Percentiles rank a stretch among this genome's conserved stretches.
Evolutionary conservation across 2,888 invertebrate species (phyloP).

Genomic region (Mechanitis mazaeus): DNA sequence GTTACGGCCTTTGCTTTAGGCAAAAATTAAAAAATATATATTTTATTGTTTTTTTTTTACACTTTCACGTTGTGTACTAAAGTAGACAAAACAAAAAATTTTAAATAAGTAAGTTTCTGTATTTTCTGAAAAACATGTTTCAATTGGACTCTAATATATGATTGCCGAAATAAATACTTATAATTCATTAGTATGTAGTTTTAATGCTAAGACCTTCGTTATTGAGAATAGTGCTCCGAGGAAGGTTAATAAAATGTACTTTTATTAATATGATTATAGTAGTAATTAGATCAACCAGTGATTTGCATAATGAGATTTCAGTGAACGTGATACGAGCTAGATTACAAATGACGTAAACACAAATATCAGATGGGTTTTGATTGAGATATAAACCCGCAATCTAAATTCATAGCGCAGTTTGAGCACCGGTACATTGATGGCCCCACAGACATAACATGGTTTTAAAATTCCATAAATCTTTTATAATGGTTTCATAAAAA

Average conservation of each 20-base stretch:
- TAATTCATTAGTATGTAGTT: no score
- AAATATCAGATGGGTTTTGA: conserved; percentile 45
- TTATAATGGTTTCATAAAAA: not conserved
- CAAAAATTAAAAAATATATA: no score
- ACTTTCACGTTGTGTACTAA: no score
- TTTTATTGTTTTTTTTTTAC: no score
- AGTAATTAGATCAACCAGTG: conserved; percentile 13
- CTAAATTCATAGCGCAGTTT: conserved; percentile 58
- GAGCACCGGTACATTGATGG: not conserved
- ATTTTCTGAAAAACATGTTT: no score
- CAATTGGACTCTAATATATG: no score
- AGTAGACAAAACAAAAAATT: no score
- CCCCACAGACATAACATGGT: not conserved
- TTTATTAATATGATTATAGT: conserved; percentile 11
- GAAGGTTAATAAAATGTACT: not conserved
- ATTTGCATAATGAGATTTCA: conserved; percentile 14
- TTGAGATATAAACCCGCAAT: conserved; percentile 65
- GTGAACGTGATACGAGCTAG: conserved; percentile 56
- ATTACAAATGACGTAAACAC: conserved; percentile 49
- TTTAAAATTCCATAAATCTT: conserved; percentile 3
- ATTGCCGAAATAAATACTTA: no score
- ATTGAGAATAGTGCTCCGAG: no score
- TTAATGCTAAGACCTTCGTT: no score
- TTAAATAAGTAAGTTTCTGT: no score
- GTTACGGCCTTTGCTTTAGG: no score